Evolutionary conservation across 2,797 vertebrate genomes (phyloP), one percentile per base, ranked within the genome.

Genomic region (Pangasius djambal): DNA sequence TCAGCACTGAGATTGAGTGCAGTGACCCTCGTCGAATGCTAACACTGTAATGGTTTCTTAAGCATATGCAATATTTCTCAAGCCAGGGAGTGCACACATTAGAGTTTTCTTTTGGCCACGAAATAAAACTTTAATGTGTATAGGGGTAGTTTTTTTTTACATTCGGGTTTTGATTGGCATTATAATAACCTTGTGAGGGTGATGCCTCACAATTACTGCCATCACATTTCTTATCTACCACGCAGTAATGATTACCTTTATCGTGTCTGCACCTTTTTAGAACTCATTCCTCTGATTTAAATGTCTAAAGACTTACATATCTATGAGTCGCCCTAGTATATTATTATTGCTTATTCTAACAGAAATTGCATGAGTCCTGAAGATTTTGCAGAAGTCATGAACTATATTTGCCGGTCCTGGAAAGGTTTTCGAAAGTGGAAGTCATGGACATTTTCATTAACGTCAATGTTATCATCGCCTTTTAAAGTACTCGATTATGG

Each of bases 11-110:
- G 91, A 92, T 91, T 92, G 90, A 92, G 92, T 90, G 92, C 88
- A 83, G 61, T 93, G 91, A 92, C 92, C 92, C 91, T 83, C 37
- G 86, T 91, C 89, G 84, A 92, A 91, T 89, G 89, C 90, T 87
- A 92, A 91, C 90, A 87, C 85, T 90, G 70, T 90, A 92, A 92
- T 93, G 92, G 87, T 90, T 93, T 92, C 88, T 88, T 93, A 93
- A 93, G 86, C 87, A 91, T 91, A 77, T 57, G 50, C 85, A 84
- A 63, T 93, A 91, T 91, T 88, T 90, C 61, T 93, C 74, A 82
- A 87, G 88, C 50, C 52, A 78, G 88, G 50, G 52, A 50, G 67
- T 88, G 59, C 79, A 59, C 85, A 74, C 86, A 86, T 67, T 63
- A 84, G 34, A 34, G n/a, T 83, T 87, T 52, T 75, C 37, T 84